phyloP scores from a whole-genome alignment of 2,113 vertebrate species.

The Oreochromis spilurus region DNA sequence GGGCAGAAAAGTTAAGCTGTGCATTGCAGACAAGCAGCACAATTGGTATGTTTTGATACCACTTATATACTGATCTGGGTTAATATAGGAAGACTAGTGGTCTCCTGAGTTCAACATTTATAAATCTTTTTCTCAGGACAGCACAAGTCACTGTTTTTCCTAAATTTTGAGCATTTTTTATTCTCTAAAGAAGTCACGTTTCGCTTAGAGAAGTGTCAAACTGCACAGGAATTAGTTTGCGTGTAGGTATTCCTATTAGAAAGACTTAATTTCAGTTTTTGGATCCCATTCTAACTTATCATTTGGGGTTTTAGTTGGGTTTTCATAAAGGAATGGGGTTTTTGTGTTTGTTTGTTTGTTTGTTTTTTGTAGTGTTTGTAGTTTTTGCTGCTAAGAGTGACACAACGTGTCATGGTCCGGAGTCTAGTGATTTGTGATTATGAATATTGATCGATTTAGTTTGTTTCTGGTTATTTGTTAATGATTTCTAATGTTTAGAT shows the following conservation, averaged over 20 bases:
- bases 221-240: accelerated
- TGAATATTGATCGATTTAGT: neutral
- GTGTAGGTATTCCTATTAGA: neutral
- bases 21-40: neutral
- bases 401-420: neutral
- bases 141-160: neutral
- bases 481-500: neutral
- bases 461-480: neutral
- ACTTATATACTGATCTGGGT: neutral
- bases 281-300: neutral
- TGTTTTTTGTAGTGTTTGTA: neutral
- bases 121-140: no score
- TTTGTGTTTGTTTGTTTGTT: neutral
- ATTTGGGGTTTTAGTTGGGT: accelerated
- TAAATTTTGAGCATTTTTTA: neutral
- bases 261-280: neutral
- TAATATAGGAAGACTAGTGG: no score
- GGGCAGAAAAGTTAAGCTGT: neutral
- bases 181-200: neutral
- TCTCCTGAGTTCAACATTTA: no score
- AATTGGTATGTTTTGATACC: neutral
- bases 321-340: neutral
- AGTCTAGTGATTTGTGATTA: neutral
- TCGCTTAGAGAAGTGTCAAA: accelerated
- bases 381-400: neutral